A percentile compares a stretch with the other conserved stretches of the same genome.
phyloP scores from a whole-genome alignment of 2,888 invertebrate genomes.

The Sclerodermus sp. region DNA sequence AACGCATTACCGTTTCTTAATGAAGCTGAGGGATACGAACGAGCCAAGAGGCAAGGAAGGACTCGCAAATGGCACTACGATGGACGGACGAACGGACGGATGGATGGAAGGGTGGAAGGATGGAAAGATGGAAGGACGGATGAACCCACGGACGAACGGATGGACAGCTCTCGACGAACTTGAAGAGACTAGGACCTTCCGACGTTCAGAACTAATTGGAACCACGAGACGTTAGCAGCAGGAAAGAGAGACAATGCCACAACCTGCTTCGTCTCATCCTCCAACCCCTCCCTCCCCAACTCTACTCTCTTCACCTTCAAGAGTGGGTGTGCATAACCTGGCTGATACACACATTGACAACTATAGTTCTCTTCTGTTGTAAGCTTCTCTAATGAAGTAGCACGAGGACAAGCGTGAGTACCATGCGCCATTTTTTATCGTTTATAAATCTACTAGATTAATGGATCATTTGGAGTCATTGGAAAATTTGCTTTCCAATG shows the following conservation, averaged over 20 bases:
- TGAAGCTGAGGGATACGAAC: slow-evolving; percentile 55
- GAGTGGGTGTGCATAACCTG: no score
- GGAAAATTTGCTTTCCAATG: no score
- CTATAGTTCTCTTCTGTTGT: no score
- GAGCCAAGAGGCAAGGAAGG: slow-evolving; percentile 34
- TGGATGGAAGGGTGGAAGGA: slow-evolving; percentile 14
- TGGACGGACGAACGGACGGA: slow-evolving; percentile 29
- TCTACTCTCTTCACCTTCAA: no score
- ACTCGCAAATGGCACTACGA: slow-evolving; percentile 12
- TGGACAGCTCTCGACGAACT: slow-evolving; percentile 20
- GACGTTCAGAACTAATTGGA: slow-evolving; percentile 56
- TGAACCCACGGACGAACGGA: slow-evolving; percentile 33
- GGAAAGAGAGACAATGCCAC: slow-evolving; percentile 20
- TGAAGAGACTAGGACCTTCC: slow-evolving; percentile 22
- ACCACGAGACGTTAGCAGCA: slow-evolving; percentile 52
- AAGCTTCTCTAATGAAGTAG: no score
- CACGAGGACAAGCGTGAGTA: no score
- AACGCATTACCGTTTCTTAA: slow-evolving; percentile 58
- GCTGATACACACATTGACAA: no score
- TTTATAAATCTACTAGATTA: no score
- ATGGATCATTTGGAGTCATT: no score
- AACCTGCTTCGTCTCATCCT: no score
- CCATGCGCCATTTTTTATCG: no score
- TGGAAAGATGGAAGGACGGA: slow-evolving; percentile 14
- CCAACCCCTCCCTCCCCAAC: no score